Evolutionary conservation across 2,113 vertebrate genomes (phyloP).

Genomic region (Stigmatopora nigra): DNA sequence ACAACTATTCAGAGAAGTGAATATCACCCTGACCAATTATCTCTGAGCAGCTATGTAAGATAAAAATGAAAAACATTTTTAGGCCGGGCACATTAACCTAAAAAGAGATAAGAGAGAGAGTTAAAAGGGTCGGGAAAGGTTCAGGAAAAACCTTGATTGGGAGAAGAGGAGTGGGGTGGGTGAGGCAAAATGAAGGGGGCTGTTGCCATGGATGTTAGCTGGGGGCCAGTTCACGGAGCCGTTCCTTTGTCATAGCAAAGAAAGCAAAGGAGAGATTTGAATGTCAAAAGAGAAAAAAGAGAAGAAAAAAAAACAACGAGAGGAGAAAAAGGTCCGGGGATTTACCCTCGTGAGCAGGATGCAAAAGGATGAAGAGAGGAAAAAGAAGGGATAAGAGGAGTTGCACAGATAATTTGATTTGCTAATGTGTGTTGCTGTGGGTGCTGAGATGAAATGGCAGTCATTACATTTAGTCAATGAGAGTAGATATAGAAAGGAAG

Average conservation of each 20-base stretch:
- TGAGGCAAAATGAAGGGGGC: conserved; percentile 12
- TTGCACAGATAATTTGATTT: conserved; percentile 40
- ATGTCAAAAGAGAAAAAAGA: conserved; percentile 58
- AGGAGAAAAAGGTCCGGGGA: conserved; percentile 46
- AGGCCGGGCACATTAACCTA: conserved; percentile 6
- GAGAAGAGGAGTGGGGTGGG: conserved; percentile 6
- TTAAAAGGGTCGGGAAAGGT: conserved; percentile 36
- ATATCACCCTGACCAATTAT: background rate
- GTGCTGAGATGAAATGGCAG: conserved; percentile 18
- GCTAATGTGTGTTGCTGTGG: conserved; percentile 14
- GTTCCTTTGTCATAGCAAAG: conserved; percentile 56
- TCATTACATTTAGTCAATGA: conserved; percentile 37
- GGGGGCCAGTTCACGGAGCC: conserved; percentile 48
- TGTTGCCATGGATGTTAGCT: conserved; percentile 57
- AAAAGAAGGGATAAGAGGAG: conserved; percentile 19
- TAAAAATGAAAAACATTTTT: background rate
- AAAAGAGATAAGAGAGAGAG: conserved; percentile 15
- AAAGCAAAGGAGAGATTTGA: conserved; percentile 57
- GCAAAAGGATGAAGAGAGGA: conserved; percentile 29
- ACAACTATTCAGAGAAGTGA: background rate
- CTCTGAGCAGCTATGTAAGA: background rate
- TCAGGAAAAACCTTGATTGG: conserved; percentile 33
- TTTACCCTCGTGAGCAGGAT: conserved; percentile 43
- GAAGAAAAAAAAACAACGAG: conserved; percentile 46
- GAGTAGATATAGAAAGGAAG: conserved; percentile 15